phyloP scores from a whole-genome alignment of 2,113 vertebrate genomes.

The Rhizomys pruinosus region DNA sequence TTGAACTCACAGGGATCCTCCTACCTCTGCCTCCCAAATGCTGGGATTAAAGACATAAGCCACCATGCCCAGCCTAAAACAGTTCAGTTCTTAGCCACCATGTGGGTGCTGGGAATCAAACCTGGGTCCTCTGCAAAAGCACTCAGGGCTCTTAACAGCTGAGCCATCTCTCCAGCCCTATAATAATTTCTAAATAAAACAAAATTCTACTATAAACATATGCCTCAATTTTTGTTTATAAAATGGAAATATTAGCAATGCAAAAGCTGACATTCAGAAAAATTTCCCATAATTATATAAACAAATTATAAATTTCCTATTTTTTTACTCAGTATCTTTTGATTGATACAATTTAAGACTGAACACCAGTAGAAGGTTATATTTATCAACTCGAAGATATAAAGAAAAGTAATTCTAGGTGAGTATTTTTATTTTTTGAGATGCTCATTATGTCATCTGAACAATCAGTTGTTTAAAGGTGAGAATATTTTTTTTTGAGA shows the following conservation, averaged over 20 bases:
- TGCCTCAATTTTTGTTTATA: conserved; percentile 3
- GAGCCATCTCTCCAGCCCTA: too few relatives aligned
- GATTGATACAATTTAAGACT: not conserved
- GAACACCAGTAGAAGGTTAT: conserved; percentile 16
- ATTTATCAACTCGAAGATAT: conserved; percentile 5
- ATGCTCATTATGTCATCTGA: not conserved
- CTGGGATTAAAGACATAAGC: too few relatives aligned
- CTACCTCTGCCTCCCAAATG: too few relatives aligned
- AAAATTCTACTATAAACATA: not conserved
- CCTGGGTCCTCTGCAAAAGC: too few relatives aligned
- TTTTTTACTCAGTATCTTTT: conserved; percentile 17
- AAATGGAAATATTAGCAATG: conserved; percentile 4
- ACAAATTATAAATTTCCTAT: conserved; percentile 19
- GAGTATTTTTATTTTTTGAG: not conserved
- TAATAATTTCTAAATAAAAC: too few relatives aligned
- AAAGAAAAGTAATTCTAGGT: conserved; percentile 32
- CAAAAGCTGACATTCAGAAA: conserved; percentile 12
- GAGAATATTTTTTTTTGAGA: not conserved
- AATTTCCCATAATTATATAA: not conserved
- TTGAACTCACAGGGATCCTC: too few relatives aligned
- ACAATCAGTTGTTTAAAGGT: not conserved
- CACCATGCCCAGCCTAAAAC: too few relatives aligned
- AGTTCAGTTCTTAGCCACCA: too few relatives aligned
- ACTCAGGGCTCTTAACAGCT: too few relatives aligned
- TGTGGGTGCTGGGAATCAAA: too few relatives aligned